Evolutionary conservation across 2,113 vertebrate genomes (phyloP).

Genomic region (Tetraodon nigroviridis): DNA sequence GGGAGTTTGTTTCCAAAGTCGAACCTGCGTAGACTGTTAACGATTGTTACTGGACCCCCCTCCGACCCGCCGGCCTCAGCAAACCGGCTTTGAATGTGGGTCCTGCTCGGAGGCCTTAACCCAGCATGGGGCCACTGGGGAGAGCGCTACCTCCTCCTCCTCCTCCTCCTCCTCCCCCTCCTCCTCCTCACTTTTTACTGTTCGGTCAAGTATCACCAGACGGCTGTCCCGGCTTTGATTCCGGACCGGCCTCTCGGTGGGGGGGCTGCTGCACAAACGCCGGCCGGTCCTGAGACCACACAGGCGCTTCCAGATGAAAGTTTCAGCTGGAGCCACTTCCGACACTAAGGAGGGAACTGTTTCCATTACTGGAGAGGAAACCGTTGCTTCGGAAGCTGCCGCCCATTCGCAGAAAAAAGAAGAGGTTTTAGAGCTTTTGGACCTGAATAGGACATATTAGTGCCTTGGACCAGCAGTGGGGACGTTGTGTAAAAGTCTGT

Average conservation of each 20-base stretch:
- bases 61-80: slow-evolving; percentile 29
- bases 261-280: slow-evolving; percentile 46
- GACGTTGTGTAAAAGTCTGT: background rate
- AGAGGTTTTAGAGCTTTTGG: background rate
- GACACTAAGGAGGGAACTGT: background rate
- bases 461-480: background rate
- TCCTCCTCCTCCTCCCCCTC: slow-evolving; percentile 55
- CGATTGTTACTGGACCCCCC: slow-evolving; percentile 40
- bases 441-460: background rate
- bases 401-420: background rate
- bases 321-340: background rate
- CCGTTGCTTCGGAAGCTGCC: background rate
- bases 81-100: slow-evolving; percentile 52
- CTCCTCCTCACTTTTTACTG: slow-evolving; percentile 50
- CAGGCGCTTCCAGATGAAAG: background rate
- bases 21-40: slow-evolving; percentile 43
- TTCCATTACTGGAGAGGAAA: background rate
- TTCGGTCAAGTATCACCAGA: slow-evolving; percentile 53
- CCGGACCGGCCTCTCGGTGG: slow-evolving; percentile 19
- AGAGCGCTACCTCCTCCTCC: slow-evolving; percentile 43
- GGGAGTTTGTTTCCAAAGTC: slow-evolving; percentile 46
- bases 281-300: slow-evolving; percentile 10
- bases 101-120: slow-evolving; percentile 54
- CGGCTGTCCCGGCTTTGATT: slow-evolving; percentile 45
- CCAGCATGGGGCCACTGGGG: slow-evolving; percentile 44